Percentiles rank a stretch among this genome's conserved stretches.
Evolutionary conservation across 92 coral and sea anemone species (phyloP).

Genomic region (Porites lobata): DNA sequence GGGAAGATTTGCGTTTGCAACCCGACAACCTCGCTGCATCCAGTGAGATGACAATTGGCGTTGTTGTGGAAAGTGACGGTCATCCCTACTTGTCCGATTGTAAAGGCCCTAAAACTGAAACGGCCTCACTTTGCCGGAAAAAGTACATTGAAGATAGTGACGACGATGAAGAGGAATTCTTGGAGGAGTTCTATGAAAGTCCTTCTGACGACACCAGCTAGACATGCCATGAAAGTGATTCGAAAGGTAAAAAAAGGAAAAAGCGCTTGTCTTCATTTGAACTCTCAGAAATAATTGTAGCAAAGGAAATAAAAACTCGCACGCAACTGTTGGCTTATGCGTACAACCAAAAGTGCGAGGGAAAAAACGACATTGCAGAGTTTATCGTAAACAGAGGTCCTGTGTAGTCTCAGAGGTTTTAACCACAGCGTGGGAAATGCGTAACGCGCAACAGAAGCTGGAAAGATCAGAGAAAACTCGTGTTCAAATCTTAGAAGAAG

Average conservation of each 20-base stretch:
- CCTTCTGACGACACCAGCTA: background rate
- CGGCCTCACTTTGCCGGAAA: background rate
- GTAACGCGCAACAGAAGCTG: no score
- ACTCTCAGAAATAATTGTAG: constrained; percentile 33
- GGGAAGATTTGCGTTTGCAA: no score
- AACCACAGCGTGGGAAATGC: constrained; percentile 22
- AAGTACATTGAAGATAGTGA: background rate
- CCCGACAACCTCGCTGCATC: no score
- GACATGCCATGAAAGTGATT: background rate
- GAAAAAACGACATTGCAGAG: constrained; percentile 57
- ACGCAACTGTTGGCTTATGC: constrained; percentile 59
- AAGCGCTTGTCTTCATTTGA: constrained; percentile 45
- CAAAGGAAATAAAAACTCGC: constrained; percentile 30
- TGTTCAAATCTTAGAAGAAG: no score
- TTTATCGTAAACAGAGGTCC: constrained; percentile 60
- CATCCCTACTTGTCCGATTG: no score
- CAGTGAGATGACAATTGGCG: no score
- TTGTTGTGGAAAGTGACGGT: no score
- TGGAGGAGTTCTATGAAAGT: background rate
- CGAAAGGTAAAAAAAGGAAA: constrained; percentile 19
- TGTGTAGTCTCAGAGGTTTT: constrained; percentile 35
- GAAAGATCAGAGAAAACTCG: no score
- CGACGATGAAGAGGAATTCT: background rate
- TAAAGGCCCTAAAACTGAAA: no score
- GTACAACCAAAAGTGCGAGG: constrained; percentile 38